These are phyloP conservation scores for Phortica variegata DNA, from an alignment of 1,140 invertebrate genomes.

Conservation along the genomic window DNA sequence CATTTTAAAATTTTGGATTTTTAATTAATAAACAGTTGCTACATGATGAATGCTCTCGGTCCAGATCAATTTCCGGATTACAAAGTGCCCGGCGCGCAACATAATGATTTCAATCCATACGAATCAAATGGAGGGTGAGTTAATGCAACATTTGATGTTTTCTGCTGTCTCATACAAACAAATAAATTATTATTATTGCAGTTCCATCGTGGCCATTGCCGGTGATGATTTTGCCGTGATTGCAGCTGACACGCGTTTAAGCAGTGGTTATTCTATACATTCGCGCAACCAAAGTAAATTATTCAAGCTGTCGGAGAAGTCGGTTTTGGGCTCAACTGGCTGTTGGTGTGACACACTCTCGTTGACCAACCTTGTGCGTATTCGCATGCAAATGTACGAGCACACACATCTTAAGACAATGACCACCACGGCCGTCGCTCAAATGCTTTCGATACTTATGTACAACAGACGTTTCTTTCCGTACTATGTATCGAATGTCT, in stretches of 20 bases:
- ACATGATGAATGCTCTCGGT: constrained; percentile 30
- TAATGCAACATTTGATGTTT: not conserved
- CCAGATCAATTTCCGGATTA: constrained; percentile 67
- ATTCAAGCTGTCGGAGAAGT: constrained; percentile 75
- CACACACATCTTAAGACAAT: constrained; percentile 95
- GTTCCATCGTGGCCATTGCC: constrained; percentile 88
- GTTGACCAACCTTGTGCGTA: constrained; percentile 80
- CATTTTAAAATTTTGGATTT: constrained; percentile 28
- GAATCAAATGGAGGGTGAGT: constrained; percentile 75
- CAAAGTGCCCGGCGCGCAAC: constrained; percentile 62
- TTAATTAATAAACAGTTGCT: constrained; percentile 12
- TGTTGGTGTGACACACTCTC: constrained; percentile 99
- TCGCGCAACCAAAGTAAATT: constrained; percentile 85
- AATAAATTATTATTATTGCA: constrained; percentile 43
- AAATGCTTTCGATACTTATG: constrained; percentile 93
- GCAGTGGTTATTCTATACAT: constrained; percentile 85
- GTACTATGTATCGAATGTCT: constrained; percentile 94
- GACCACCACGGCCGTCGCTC: constrained; percentile 87
- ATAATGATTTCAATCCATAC: constrained; percentile 71
- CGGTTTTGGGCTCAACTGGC: constrained; percentile 86
- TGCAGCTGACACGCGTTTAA: constrained; percentile 90
- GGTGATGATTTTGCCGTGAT: constrained; percentile 88
- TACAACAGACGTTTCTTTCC: constrained; percentile 98
- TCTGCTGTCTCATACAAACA: constrained; percentile 1
- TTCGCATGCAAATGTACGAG: constrained; percentile 91